Percentiles rank a stretch among this genome's conserved stretches.
Evolutionary conservation across 1,140 invertebrate species (phyloP).

Genomic region (Drosophila orena): DNA sequence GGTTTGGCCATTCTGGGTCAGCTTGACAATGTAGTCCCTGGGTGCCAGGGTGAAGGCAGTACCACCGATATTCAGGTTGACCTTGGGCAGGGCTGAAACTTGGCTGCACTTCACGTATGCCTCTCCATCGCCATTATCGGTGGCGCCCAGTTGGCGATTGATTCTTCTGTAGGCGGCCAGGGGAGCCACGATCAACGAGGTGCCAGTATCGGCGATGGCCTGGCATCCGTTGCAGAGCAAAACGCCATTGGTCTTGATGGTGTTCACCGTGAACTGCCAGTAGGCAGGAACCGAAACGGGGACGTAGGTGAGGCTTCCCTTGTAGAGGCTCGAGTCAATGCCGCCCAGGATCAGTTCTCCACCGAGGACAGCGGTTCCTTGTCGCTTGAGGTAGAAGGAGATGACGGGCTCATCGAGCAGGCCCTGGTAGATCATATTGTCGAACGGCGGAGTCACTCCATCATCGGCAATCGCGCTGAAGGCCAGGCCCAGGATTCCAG

Average conservation of each 20-base stretch:
- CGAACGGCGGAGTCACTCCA: conserved; percentile 95
- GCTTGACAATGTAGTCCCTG: conserved; percentile 93
- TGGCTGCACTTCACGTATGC: conserved; percentile 90
- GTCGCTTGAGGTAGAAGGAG: conserved; percentile 92
- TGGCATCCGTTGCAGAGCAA: conserved; percentile 89
- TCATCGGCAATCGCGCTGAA: conserved; percentile 95
- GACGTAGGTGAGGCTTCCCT: conserved; percentile 70
- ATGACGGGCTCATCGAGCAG: conserved; percentile 92
- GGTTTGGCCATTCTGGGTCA: conserved; percentile 88
- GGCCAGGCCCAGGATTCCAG: conserved; percentile 97
- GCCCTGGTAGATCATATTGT: conserved; percentile 95
- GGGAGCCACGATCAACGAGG: conserved; percentile 97
- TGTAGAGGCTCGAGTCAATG: conserved; percentile 58
- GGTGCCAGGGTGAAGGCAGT: conserved; percentile 90
- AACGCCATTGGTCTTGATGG: conserved; percentile 36
- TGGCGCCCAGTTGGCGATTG: conserved; percentile 85
- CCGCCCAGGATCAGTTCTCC: conserved; percentile 77
- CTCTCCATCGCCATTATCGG: conserved; percentile 90
- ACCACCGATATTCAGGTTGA: conserved; percentile 92
- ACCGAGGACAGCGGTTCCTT: conserved; percentile 40
- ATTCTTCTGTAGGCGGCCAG: conserved; percentile 91
- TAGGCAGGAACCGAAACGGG: conserved; percentile 71
- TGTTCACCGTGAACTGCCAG: conserved; percentile 80
- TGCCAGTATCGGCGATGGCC: conserved; percentile 99
- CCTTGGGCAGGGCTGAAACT: conserved; percentile 90